These are phyloP conservation scores for Tenebrosternarchus preto DNA, from an alignment of 2,113 vertebrate genomes.

Conservation along the genomic window DNA sequence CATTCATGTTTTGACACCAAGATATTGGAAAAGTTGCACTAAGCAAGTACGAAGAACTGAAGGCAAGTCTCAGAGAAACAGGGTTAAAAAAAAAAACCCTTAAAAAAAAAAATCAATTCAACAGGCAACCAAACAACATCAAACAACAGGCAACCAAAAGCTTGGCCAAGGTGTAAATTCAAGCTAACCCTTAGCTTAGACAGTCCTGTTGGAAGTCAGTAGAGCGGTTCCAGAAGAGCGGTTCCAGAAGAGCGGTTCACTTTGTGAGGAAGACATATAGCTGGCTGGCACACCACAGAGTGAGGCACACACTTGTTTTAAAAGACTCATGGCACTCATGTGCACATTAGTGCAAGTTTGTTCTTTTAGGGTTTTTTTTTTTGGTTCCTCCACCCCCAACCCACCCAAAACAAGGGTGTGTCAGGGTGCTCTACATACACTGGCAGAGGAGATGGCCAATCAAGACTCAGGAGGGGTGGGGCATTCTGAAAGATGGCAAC, in stretches of 20 bases:
- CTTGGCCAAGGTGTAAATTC: background rate
- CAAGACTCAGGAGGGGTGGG: background rate
- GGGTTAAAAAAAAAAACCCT: background rate
- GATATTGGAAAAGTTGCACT: no score
- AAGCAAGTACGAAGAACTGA: background rate
- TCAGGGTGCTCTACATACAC: background rate
- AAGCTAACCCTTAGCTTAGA: constrained; percentile 2
- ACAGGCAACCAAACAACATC: background rate
- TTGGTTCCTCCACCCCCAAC: background rate
- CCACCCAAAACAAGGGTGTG: background rate
- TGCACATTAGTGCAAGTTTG: constrained; percentile 8
- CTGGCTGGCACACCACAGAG: background rate
- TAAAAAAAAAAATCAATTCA: no score
- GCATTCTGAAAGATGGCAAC: background rate
- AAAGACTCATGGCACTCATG: background rate
- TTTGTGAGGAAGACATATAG: constrained; percentile 6
- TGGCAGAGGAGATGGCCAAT: constrained; percentile 17
- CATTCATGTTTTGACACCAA: no score
- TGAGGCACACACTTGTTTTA: constrained; percentile 17
- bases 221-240: constrained; percentile 2
- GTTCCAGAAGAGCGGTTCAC: no score
- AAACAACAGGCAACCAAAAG: no score
- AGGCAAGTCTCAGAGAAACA: constrained; percentile 16
- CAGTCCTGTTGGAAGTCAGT: constrained; percentile 30
- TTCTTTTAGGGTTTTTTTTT: background rate